phyloP scores from a whole-genome alignment of 2,113 vertebrate species.

The Origma solitaria region DNA sequence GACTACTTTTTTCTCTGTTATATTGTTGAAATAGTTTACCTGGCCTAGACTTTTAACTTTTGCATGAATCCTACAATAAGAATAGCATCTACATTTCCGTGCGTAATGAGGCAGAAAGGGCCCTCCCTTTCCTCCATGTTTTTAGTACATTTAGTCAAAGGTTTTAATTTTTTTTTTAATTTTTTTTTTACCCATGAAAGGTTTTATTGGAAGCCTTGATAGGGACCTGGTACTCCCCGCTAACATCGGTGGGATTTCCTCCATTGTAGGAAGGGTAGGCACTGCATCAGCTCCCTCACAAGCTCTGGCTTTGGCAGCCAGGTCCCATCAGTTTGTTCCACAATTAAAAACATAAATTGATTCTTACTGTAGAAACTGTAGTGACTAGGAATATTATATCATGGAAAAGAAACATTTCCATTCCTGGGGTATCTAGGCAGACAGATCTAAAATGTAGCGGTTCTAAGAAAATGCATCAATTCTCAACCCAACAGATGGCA shows the following conservation, averaged over 20 bases:
- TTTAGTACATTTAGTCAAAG: not conserved
- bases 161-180: not conserved
- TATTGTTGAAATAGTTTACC: not conserved
- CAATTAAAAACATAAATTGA: not conserved
- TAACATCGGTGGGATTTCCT: not conserved
- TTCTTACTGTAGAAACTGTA: not conserved
- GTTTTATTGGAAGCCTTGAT: not conserved
- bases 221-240: not conserved
- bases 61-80: not conserved
- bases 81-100: not conserved
- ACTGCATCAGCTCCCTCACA: not conserved
- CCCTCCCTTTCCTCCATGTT: not conserved
- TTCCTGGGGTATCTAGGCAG: slow-evolving; percentile 33
- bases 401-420: not conserved
- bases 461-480: slow-evolving; percentile 61
- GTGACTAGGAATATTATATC: not conserved
- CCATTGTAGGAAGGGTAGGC: not conserved
- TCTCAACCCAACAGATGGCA: slow-evolving; percentile 74
- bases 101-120: not conserved
- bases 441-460: slow-evolving; percentile 43
- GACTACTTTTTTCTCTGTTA: not conserved
- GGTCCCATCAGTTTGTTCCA: not conserved
- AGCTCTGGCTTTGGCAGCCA: not conserved
- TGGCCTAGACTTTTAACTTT: not conserved
- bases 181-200: not conserved